Conservation (phyloP, 2,888 invertebrate genomes). For the Noctuana brunneofusca region DNA sequence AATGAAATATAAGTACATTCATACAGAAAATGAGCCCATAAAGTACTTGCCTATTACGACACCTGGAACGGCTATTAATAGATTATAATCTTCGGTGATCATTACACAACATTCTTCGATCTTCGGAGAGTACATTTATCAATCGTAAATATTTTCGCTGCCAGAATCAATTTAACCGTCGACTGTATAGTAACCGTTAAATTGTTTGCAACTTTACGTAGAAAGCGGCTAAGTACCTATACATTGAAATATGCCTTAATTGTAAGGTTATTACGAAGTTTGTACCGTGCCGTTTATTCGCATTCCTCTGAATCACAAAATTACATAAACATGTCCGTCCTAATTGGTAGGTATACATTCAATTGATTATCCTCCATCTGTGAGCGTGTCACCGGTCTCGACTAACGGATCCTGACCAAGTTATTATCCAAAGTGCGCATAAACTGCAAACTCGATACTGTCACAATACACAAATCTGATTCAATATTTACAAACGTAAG, state of each 20-base stretch:
- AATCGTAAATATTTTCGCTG: slow-evolving; percentile 53
- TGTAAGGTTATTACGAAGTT: slow-evolving; percentile 16
- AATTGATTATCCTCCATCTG: slow-evolving; percentile 49
- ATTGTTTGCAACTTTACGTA: slow-evolving; percentile 48
- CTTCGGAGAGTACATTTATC: slow-evolving; percentile 54
- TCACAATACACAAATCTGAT: slow-evolving; percentile 43
- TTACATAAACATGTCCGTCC: slow-evolving; percentile 63
- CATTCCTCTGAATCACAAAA: slow-evolving; percentile 52
- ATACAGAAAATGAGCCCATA: slow-evolving; percentile 17
- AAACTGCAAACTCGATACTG: slow-evolving; percentile 44
- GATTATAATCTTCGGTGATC: slow-evolving; percentile 46
- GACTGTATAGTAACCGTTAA: slow-evolving; percentile 56
- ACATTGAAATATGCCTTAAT: slow-evolving; percentile 14
- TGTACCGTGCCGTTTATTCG: slow-evolving; percentile 34
- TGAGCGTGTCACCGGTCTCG: slow-evolving; percentile 52
- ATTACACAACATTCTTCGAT: slow-evolving; percentile 54
- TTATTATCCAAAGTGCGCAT: slow-evolving; percentile 57
- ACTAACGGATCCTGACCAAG: slow-evolving; percentile 67
- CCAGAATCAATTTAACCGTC: slow-evolving; percentile 61
- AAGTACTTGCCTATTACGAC: slow-evolving; percentile 36
- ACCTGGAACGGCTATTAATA: slow-evolving; percentile 40
- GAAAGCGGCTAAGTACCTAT: slow-evolving; percentile 39
- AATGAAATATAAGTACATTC: slow-evolving; percentile 22
- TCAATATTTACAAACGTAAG: slow-evolving; percentile 1
- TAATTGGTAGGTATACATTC: slow-evolving; percentile 66